Percentiles rank a stretch among this genome's conserved stretches.
phyloP scores from a whole-genome alignment of 1,140 invertebrate genomes.

The Laupala kohalensis region DNA sequence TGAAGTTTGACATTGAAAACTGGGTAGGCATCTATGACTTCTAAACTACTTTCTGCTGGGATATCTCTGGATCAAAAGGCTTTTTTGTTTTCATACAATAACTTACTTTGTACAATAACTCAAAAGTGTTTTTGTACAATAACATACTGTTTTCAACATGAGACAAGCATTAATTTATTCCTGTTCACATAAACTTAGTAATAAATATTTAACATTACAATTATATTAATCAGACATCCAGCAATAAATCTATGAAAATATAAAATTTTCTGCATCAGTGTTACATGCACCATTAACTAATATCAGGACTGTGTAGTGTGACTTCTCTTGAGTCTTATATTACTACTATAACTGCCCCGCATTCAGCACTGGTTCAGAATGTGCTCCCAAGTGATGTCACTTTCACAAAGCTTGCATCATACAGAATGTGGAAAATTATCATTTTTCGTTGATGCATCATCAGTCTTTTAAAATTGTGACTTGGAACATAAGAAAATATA shows the following conservation, averaged over 20 bases:
- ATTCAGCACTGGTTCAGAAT: neutral
- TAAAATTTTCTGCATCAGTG: constrained; percentile 1
- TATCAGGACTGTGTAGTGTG: neutral
- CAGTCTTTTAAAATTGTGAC: neutral
- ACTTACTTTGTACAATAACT: neutral
- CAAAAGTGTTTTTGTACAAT: neutral
- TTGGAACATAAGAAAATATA: neutral
- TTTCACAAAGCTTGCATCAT: neutral
- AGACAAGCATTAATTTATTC: neutral
- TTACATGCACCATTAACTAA: neutral
- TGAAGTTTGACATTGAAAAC: neutral
- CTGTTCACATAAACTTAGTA: neutral
- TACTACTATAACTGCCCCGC: neutral
- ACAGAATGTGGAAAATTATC: neutral
- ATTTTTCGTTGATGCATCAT: neutral
- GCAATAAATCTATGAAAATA: constrained; percentile 2
- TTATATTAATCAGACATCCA: neutral
- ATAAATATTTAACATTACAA: constrained; percentile 2
- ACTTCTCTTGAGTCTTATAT: neutral
- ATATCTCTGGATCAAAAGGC: neutral
- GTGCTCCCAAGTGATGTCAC: neutral
- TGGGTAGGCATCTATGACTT: neutral
- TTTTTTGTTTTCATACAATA: neutral
- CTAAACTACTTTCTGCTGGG: neutral
- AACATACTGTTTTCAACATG: neutral